Base-by-base conservation (phyloP, 2,113 vertebrate genomes). In the Haemorhous mexicanus region DNA sequence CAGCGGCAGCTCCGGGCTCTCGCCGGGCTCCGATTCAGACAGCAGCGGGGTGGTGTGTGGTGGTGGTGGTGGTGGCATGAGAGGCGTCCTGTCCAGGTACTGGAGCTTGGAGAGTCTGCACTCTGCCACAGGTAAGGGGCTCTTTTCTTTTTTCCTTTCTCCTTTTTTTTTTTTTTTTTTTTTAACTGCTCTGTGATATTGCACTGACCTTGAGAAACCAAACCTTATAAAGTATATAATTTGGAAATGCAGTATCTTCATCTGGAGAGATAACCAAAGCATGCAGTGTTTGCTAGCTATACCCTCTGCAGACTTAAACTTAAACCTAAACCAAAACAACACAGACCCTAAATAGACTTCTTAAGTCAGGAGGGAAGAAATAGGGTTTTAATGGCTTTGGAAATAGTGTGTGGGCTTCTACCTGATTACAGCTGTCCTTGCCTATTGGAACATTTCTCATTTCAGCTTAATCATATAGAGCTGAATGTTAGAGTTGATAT, bases 21-120 rank as follows among this genome's bases (percentile, higher is more conserved):
- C 99, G 2, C 99, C 99, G 0, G 98, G 98, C 63, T 99, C 99
- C 0, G 99, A 99, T 93, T 99, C 99, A 3, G 99, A 99, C 93
- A 98, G 99, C 93, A 99, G 99, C 35, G 98, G 98, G 23, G 97
- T 98, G 87, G 98, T 96, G 96, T 98, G 97, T 49, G 97, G 98
- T 8, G 98, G 91, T 49, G 97, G 98, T 9, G 98, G 91, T 58
- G 98, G 98, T 95, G 99, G 98, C 89, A 96, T 99, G 97, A 98
- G 98, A 96, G 98, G 99, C 7, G 97, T 99, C 96, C 98, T 99
- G 96, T 99, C 99, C 90, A 98, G 98, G 61, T 99, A 99, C 95
- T 99, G 99, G 99, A 99, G 99, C 97, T 97, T 99, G 96, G 99
- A 99, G 98, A 99, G 99, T 90, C 98, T 99, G 90, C 99, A 99